A percentile compares a stretch with the other conserved stretches of the same genome.
These are phyloP conservation scores for Lacerta viridis DNA, from an alignment of 2,797 vertebrate species.

Conservation along the genomic window DNA sequence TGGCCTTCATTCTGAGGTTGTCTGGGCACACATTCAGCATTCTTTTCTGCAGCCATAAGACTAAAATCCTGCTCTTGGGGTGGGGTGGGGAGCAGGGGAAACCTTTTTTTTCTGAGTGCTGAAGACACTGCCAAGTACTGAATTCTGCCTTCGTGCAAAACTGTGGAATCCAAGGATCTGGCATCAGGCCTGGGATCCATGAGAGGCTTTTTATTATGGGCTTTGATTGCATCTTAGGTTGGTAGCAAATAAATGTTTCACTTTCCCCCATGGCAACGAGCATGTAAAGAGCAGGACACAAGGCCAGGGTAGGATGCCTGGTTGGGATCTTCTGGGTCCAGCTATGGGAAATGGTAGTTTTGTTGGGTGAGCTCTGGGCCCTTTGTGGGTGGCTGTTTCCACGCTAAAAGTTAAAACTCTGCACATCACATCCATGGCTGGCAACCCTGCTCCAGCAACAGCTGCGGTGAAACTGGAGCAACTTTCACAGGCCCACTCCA, in stretches of 20 bases:
- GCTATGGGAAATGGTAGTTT: background rate
- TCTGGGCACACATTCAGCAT: background rate
- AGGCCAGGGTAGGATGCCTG: no score
- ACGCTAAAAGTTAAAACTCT: background rate
- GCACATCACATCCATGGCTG: background rate
- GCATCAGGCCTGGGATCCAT: no score
- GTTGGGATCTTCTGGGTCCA: background rate
- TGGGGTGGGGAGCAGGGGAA: no score
- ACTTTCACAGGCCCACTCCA: background rate
- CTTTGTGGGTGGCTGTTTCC: background rate
- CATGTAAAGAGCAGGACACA: background rate
- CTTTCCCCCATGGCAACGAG: background rate
- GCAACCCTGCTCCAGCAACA: background rate
- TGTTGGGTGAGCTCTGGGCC: background rate
- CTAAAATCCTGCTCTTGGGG: background rate
- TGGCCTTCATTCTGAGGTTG: background rate
- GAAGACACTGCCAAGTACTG: no score
- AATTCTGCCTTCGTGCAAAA: background rate
- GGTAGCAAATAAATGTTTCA: background rate
- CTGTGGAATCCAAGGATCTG: background rate
- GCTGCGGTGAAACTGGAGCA: background rate
- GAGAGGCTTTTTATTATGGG: background rate
- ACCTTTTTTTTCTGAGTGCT: no score
- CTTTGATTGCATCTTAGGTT: background rate
- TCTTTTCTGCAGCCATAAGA: background rate